Evolutionary conservation across 37 sponge, comb jelly and placozoan species (phyloP).

Genomic region (Tethya wilhelma): DNA sequence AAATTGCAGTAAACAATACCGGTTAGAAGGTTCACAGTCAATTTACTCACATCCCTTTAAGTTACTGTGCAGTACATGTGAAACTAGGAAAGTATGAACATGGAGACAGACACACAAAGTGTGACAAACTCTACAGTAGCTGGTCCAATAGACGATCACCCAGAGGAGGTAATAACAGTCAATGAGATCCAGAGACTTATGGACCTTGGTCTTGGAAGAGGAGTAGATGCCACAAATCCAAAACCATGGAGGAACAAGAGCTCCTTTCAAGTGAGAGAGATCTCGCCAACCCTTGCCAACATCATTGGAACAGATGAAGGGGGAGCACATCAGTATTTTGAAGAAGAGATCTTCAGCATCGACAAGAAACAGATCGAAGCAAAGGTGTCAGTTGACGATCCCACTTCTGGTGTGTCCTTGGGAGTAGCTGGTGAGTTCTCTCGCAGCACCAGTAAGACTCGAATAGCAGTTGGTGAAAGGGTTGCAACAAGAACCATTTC

Average conservation of each 20-base stretch:
- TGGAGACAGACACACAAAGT: too few relatives aligned
- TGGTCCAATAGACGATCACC: too few relatives aligned
- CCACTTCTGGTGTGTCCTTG: constrained; percentile 20
- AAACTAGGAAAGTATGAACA: too few relatives aligned
- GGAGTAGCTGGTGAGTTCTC: constrained; percentile 48
- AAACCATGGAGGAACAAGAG: constrained; percentile 67
- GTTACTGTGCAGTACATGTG: too few relatives aligned
- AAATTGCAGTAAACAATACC: too few relatives aligned
- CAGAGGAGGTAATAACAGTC: too few relatives aligned
- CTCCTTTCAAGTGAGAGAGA: constrained; percentile 63
- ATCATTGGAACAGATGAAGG: constrained; percentile 64
- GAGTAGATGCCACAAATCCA: constrained; percentile 57
- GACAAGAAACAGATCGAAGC: constrained; percentile 30
- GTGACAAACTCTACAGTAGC: too few relatives aligned
- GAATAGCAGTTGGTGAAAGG: constrained; percentile 39
- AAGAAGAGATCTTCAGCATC: constrained; percentile 38
- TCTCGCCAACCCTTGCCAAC: constrained; percentile 11
- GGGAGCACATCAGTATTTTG: constrained; percentile 48
- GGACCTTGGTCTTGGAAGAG: constrained; percentile 67
- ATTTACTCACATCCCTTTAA: too few relatives aligned
- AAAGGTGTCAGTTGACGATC: constrained; percentile 13
- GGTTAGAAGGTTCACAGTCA: too few relatives aligned
- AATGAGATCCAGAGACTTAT: too few relatives aligned
- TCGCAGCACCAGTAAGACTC: constrained; percentile 18
- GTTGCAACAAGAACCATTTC: constrained; percentile 55